phyloP scores from a whole-genome alignment of 1,140 invertebrate species.

The Aphelenchoides besseyi region DNA sequence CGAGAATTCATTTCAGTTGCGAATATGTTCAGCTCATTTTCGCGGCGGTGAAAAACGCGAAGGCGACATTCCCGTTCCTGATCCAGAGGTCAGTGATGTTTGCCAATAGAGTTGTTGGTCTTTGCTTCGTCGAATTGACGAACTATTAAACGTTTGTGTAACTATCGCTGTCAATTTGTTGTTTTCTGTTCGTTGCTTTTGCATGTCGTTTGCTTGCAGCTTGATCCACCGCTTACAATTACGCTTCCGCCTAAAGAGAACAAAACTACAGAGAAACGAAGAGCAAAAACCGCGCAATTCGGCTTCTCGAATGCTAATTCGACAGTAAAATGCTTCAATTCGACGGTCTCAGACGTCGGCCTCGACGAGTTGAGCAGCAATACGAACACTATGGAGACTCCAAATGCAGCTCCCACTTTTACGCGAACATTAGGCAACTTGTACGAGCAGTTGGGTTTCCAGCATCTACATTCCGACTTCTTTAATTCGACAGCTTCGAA shows the following conservation, averaged over 20 bases:
- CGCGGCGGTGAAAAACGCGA: conserved; percentile 63
- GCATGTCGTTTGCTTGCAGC: conserved; percentile 40
- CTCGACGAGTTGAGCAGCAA: not conserved
- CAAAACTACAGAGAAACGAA: conserved; percentile 43
- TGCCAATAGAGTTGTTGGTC: not conserved
- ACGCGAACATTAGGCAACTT: not conserved
- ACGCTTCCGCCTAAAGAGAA: conserved; percentile 61
- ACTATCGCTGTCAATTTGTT: conserved; percentile 8
- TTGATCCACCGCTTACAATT: conserved; percentile 62
- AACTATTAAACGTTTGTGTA: not conserved
- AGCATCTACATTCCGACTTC: not conserved
- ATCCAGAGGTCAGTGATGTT: conserved; percentile 54
- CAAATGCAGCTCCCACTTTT: not conserved
- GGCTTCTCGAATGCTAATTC: not conserved
- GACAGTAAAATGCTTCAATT: not conserved
- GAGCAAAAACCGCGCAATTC: conserved; percentile 34
- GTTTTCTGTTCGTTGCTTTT: conserved; percentile 21
- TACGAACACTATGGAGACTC: not conserved
- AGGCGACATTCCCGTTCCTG: conserved; percentile 64
- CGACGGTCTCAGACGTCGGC: not conserved
- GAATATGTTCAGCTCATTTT: conserved; percentile 64
- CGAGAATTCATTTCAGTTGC: conserved; percentile 54
- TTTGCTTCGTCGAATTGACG: not conserved
- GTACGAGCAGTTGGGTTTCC: conserved; percentile 1
- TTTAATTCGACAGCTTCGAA: not conserved